Percentiles rank a stretch among this genome's conserved stretches.
Conservation (phyloP, 1,140 invertebrate genomes). For the Caenorhabditis latens region DNA sequence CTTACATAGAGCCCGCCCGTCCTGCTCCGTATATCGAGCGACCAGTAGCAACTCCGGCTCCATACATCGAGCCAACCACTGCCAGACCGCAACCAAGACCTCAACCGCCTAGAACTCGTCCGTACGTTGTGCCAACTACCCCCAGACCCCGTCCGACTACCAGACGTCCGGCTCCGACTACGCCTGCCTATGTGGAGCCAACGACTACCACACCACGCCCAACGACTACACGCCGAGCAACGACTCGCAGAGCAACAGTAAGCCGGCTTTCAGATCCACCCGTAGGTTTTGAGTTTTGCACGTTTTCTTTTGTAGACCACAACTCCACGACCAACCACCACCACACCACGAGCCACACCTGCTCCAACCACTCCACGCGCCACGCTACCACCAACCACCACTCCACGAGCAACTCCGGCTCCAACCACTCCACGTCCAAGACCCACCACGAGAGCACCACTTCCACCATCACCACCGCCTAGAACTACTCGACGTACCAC, state of each 20-base stretch:
- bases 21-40: slow-evolving; percentile 3
- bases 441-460: background rate
- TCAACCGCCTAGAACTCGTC: slow-evolving; percentile 46
- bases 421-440: background rate
- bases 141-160: background rate
- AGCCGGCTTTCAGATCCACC: slow-evolving; percentile 47
- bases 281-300: slow-evolving; percentile 40
- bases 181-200: background rate
- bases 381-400: background rate
- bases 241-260: slow-evolving; percentile 36
- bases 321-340: background rate
- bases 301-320: slow-evolving; percentile 21
- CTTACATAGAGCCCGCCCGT: slow-evolving; percentile 12
- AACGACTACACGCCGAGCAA: slow-evolving; percentile 1
- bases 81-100: slow-evolving; percentile 31
- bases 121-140: slow-evolving; percentile 5
- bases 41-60: background rate
- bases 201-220: slow-evolving; percentile 8
- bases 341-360: background rate
- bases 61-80: slow-evolving; percentile 12
- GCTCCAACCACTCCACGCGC: background rate
- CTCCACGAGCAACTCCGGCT: background rate
- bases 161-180: background rate
- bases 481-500: slow-evolving; percentile 28
- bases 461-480: slow-evolving; percentile 38